A percentile compares a stretch with the other conserved stretches of the same genome.
Conservation (phyloP, 2,113 vertebrate species). For the Vidua macroura region DNA sequence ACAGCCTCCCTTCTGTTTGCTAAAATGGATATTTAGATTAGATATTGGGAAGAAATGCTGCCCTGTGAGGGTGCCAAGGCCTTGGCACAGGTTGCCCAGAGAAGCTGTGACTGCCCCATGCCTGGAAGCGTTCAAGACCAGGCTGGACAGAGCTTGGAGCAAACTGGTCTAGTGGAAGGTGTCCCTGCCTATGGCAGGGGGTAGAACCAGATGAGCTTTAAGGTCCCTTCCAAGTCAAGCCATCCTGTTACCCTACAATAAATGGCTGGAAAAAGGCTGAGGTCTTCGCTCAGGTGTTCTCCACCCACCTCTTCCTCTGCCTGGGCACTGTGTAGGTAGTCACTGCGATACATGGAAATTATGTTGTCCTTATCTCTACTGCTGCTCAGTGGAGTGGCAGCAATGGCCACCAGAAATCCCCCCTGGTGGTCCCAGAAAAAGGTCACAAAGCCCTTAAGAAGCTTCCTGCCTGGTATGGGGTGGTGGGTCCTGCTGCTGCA, state of each 20-base stretch:
- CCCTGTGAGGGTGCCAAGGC: neutral
- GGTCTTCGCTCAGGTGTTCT: neutral
- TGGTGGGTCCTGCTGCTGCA: neutral
- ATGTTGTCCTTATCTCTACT: neutral
- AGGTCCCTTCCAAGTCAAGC: neutral
- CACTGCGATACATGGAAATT: neutral
- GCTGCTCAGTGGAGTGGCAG: neutral
- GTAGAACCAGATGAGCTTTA: neutral
- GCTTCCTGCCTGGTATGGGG: neutral
- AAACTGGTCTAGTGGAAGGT: neutral
- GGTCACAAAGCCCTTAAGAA: neutral
- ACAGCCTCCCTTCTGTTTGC: neutral
- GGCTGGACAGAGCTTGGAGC: neutral
- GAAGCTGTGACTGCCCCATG: neutral
- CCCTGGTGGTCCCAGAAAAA: neutral
- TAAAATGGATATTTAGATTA: neutral
- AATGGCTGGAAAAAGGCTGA: neutral
- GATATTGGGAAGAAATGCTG: neutral
- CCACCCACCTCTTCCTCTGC: neutral
- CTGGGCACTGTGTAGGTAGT: neutral
- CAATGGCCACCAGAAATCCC: neutral
- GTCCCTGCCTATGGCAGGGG: neutral
- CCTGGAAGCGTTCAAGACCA: neutral
- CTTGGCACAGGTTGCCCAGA: neutral
- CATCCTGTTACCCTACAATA: neutral